Percentiles rank a stretch among this genome's conserved stretches.
These are phyloP conservation scores for Ochotona princeps DNA, from an alignment of 2,113 vertebrate genomes.

Conservation along the genomic window DNA sequence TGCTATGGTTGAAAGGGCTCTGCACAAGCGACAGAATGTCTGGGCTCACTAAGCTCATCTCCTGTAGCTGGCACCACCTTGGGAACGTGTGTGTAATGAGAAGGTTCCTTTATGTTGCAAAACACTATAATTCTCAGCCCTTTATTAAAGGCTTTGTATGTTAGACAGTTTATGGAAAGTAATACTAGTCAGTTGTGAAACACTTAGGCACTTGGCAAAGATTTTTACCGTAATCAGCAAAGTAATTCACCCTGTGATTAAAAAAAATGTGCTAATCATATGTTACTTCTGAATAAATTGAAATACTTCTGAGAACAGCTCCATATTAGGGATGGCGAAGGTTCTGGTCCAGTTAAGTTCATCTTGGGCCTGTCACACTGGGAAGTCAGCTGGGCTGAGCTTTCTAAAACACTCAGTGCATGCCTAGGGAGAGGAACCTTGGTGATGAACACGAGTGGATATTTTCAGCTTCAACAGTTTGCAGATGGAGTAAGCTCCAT, in stretches of 20 bases:
- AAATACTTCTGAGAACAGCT: slow-evolving; percentile 41
- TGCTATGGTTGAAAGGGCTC: background rate
- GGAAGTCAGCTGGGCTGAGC: slow-evolving; percentile 21
- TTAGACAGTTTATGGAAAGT: slow-evolving; percentile 53
- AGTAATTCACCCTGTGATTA: slow-evolving; percentile 47
- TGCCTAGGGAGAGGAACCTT: background rate
- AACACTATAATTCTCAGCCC: slow-evolving; percentile 45
- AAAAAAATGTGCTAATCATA: slow-evolving; percentile 49
- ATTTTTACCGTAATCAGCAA: slow-evolving; percentile 61
- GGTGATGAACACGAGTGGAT: background rate
- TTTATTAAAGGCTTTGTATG: slow-evolving; percentile 44
- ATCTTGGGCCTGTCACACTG: slow-evolving; percentile 38
- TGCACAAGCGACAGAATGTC: background rate
- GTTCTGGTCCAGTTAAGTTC: slow-evolving; percentile 53
- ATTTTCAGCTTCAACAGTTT: slow-evolving; percentile 31
- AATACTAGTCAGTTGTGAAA: slow-evolving; percentile 35
- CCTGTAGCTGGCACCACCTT: background rate
- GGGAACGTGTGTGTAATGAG: slow-evolving; percentile 22
- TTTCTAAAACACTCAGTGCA: slow-evolving; percentile 22
- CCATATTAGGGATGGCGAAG: slow-evolving; percentile 31
- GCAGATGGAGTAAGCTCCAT: background rate
- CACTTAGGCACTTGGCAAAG: slow-evolving; percentile 51
- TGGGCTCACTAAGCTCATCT: background rate
- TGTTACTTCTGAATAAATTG: slow-evolving; percentile 53
- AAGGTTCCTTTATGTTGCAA: slow-evolving; percentile 42